Conservation (phyloP, 2,888 invertebrate genomes). For the Melitaea athalia region DNA sequence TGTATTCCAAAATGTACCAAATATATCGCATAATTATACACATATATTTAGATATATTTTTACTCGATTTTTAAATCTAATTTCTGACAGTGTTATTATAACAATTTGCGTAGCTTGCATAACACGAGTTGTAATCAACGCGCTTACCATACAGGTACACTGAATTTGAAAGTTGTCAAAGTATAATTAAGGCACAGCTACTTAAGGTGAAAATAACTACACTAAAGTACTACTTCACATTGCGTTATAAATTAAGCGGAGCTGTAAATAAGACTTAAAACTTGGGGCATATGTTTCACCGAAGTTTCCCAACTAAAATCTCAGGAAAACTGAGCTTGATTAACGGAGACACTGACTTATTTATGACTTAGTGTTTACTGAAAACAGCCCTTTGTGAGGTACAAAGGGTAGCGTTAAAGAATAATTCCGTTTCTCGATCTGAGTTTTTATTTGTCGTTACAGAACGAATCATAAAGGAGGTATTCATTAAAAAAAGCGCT, state of each 20-base stretch:
- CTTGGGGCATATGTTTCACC: constrained; percentile 37
- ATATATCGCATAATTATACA: too few relatives aligned
- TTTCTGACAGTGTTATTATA: not conserved
- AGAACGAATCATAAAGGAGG: constrained; percentile 61
- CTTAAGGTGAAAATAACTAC: constrained; percentile 23
- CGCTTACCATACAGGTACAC: not conserved
- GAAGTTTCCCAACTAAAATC: constrained; percentile 34
- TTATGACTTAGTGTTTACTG: constrained; percentile 11
- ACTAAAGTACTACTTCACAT: constrained; percentile 19
- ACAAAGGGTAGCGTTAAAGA: constrained; percentile 36
- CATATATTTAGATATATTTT: not conserved
- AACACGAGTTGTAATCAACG: not conserved
- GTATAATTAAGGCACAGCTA: constrained; percentile 10
- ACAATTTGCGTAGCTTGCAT: not conserved
- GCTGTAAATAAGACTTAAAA: constrained; percentile 43
- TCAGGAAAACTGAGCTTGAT: constrained; percentile 35
- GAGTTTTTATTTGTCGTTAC: constrained; percentile 57
- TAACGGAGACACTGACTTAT: constrained; percentile 31
- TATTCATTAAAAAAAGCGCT: constrained; percentile 76
- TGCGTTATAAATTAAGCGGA: constrained; percentile 24
- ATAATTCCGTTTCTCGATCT: constrained; percentile 52
- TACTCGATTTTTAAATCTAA: not conserved
- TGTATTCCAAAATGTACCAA: not conserved
- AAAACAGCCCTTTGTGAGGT: constrained; percentile 21
- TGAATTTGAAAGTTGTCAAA: not conserved